These are phyloP conservation scores for Cyanoliseus patagonus DNA, from an alignment of 2,113 vertebrate species.

Conservation along the genomic window DNA sequence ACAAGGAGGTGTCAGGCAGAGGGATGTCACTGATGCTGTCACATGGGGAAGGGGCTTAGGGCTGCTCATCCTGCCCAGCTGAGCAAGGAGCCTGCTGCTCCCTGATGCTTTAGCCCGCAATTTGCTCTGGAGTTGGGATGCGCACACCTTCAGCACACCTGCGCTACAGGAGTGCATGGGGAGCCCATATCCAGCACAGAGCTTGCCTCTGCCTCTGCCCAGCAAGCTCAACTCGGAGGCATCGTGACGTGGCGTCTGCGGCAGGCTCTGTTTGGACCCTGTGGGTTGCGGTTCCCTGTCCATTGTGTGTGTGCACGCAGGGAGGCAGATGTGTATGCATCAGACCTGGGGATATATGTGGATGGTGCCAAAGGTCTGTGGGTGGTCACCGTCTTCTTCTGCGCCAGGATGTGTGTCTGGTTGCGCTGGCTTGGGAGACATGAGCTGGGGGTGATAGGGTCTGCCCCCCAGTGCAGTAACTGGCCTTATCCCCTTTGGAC, in stretches of 20 bases:
- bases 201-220: neutral
- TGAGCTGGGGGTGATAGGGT: neutral
- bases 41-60: rapidly evolving
- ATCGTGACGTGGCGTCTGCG: rapidly evolving
- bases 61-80: neutral
- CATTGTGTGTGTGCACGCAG: rapidly evolving
- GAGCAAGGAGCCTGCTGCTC: rapidly evolving
- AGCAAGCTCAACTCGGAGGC: neutral
- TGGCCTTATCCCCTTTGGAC: neutral
- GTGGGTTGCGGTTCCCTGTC: neutral
- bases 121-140: neutral
- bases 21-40: rapidly evolving
- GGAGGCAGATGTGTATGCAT: rapidly evolving
- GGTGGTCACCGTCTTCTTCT: neutral
- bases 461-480: rapidly evolving
- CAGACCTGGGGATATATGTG: rapidly evolving
- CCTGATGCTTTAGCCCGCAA: neutral
- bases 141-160: rapidly evolving
- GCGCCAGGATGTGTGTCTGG: rapidly evolving
- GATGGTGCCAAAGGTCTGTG: neutral
- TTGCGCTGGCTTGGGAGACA: neutral
- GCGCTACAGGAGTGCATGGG: rapidly evolving
- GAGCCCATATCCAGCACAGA: rapidly evolving
- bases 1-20: rapidly evolving
- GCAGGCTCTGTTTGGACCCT: neutral